These are phyloP conservation scores for Drosophila parabipectinata DNA, from an alignment of 1,140 invertebrate species.

Conservation along the genomic window DNA sequence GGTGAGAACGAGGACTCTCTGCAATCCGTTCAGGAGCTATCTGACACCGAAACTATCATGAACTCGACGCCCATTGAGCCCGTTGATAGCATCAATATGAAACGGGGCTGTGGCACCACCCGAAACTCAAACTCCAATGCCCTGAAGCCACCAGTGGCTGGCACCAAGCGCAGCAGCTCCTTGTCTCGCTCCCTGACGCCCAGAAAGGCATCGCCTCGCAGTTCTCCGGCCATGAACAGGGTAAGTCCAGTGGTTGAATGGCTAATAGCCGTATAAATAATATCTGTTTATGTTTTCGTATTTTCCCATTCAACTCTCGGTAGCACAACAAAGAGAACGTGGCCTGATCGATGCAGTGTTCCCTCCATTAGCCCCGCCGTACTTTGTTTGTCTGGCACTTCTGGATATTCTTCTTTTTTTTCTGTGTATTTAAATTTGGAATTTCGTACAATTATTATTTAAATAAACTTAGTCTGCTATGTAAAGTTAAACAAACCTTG, in stretches of 20 bases:
- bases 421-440: slow-evolving; percentile 40
- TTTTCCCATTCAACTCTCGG: slow-evolving; percentile 9
- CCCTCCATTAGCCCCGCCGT: slow-evolving; percentile 37
- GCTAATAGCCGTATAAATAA: slow-evolving; percentile 30
- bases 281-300: not conserved
- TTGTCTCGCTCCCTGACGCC: slow-evolving; percentile 60
- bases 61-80: slow-evolving; percentile 78
- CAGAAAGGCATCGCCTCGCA: slow-evolving; percentile 49
- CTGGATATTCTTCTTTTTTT: slow-evolving; percentile 27
- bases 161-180: slow-evolving; percentile 44
- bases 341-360: slow-evolving; percentile 37
- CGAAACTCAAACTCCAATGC: slow-evolving; percentile 45
- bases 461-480: slow-evolving; percentile 49
- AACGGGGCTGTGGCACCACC: slow-evolving; percentile 22
- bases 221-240: slow-evolving; percentile 55
- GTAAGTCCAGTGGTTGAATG: slow-evolving; percentile 38
- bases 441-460: slow-evolving; percentile 46
- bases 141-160: slow-evolving; percentile 36
- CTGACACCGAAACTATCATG: slow-evolving; percentile 74
- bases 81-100: slow-evolving; percentile 32
- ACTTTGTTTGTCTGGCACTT: slow-evolving; percentile 30
- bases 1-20: slow-evolving; percentile 52
- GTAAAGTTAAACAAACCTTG: slow-evolving; percentile 24
- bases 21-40: slow-evolving; percentile 67
- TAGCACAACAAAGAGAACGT: slow-evolving; percentile 78